These are phyloP conservation scores for Catharus bicknelli DNA, from an alignment of 2,113 vertebrate species.

Conservation along the genomic window DNA sequence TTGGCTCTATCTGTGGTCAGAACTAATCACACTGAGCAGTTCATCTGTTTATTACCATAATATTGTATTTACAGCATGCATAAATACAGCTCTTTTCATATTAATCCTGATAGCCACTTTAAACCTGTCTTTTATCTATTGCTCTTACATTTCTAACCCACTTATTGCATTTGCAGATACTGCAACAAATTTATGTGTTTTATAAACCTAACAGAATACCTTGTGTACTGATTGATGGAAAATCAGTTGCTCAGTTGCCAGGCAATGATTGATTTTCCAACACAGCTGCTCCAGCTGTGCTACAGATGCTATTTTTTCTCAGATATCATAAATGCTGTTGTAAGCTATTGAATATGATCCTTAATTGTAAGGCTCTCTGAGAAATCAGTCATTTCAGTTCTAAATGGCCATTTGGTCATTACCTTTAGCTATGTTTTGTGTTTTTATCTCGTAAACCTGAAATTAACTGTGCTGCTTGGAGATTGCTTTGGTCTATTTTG, in stretches of 20 bases:
- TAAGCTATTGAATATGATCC: slow-evolving; percentile 55
- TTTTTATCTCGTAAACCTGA: slow-evolving; percentile 34
- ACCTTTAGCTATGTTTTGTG: slow-evolving; percentile 22
- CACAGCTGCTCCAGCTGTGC: slow-evolving; percentile 81
- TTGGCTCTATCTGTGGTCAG: slow-evolving; percentile 11
- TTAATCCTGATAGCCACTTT: slow-evolving; percentile 11
- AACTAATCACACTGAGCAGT: slow-evolving; percentile 24
- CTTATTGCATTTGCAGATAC: slow-evolving; percentile 73
- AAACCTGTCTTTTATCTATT: slow-evolving; percentile 61
- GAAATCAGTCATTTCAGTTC: slow-evolving; percentile 57
- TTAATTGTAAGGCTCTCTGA: slow-evolving; percentile 69
- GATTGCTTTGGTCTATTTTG: background rate
- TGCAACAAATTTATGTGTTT: slow-evolving; percentile 65
- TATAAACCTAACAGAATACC: slow-evolving; percentile 66
- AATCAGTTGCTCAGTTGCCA: slow-evolving; percentile 78
- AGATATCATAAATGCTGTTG: slow-evolving; percentile 57
- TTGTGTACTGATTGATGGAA: slow-evolving; percentile 80
- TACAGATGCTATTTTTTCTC: slow-evolving; percentile 76
- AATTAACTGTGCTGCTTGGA: slow-evolving; percentile 25
- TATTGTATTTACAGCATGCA: slow-evolving; percentile 26
- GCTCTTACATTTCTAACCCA: slow-evolving; percentile 22
- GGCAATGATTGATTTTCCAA: slow-evolving; percentile 82
- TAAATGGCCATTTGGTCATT: slow-evolving; percentile 50
- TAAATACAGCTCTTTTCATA: slow-evolving; percentile 35
- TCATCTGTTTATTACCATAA: slow-evolving; percentile 54